phyloP scores from a whole-genome alignment of 92 coral and sea anemone genomes.

The Porites cylindrica region DNA sequence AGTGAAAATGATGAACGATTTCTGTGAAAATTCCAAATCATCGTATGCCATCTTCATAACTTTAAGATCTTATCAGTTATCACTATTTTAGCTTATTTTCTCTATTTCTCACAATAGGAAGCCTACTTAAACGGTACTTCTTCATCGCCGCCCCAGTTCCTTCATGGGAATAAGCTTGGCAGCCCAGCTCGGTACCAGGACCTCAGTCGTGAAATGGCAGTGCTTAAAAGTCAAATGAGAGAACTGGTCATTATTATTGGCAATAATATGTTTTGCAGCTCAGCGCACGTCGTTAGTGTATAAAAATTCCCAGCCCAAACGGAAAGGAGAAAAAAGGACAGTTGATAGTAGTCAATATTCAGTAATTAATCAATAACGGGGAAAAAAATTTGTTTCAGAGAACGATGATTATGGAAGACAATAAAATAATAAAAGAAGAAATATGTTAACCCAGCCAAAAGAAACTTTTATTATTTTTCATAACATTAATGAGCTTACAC shows the following conservation, averaged over 20 bases:
- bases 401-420: too few species aligned
- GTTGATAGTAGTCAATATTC: background rate
- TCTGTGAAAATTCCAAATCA: too few species aligned
- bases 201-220: constrained; percentile 51
- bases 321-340: background rate
- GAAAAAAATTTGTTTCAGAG: background rate
- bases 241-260: constrained; percentile 58
- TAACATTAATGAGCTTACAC: too few species aligned
- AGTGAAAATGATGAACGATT: too few species aligned
- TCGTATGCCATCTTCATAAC: background rate
- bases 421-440: too few species aligned
- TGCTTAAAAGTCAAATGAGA: constrained; percentile 63
- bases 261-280: constrained; percentile 9
- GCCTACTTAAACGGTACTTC: constrained; percentile 58
- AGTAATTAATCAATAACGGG: background rate
- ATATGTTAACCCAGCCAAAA: too few species aligned
- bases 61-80: background rate
- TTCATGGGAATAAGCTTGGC: constrained; percentile 4
- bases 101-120: constrained; percentile 38
- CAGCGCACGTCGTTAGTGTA: constrained; percentile 16
- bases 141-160: constrained; percentile 27
- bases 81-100: background rate
- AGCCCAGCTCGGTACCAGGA: constrained; percentile 53
- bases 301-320: background rate
- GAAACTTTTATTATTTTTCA: too few species aligned